Base-by-base conservation (phyloP, 92 coral and sea anemone species). In the Actinernus sp. region DNA sequence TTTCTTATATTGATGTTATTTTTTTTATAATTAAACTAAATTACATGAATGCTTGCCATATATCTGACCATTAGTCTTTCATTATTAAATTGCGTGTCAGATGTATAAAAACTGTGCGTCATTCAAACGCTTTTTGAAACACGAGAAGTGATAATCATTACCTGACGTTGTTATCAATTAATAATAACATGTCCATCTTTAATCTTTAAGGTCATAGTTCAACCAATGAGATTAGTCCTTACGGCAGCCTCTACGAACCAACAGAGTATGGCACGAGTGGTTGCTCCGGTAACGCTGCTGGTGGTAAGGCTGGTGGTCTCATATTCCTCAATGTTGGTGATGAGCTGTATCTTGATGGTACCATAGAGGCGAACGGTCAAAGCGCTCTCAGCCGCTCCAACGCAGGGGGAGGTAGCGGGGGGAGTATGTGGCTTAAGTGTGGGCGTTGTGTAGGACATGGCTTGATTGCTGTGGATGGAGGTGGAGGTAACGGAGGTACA, bases 361-460 rank as follows among this genome's bases (percentile, higher is more conserved):
- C 81, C 60, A 61, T 91, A 49, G 83, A 77, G 31, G 84, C 69
- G 14, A 69, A 76, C 25, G 98, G 98, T 36, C 76, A 76, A 18
- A 46, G 71, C n/a, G 96, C 92, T 2, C 9, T 26, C 9, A 6
- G 26, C 8, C 85, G 73, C 48, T 76, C 92, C 32, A 63, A 76
- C 48, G 88, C 94, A 11, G 97, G 98, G 0, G 98, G 98, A 17
- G 98, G 93, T 41, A 94, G 97, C 31, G 98, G 98, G 2, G 98
- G 98, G 17, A 83, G 98, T 61, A 65, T 84, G 33, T 59, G 81
- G 74, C 54, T 91, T 43, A 62, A 55, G 10, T 56, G 79, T n/a
- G 92, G 76, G 12, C 63, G 87, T n/a, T 94, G 87, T 49, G 87
- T 82, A 30, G 98, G 98, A 6, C 96, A 94, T 66, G 98, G 98